phyloP scores from a whole-genome alignment of 2,888 invertebrate species.

The Amblyjoppa proteus region DNA sequence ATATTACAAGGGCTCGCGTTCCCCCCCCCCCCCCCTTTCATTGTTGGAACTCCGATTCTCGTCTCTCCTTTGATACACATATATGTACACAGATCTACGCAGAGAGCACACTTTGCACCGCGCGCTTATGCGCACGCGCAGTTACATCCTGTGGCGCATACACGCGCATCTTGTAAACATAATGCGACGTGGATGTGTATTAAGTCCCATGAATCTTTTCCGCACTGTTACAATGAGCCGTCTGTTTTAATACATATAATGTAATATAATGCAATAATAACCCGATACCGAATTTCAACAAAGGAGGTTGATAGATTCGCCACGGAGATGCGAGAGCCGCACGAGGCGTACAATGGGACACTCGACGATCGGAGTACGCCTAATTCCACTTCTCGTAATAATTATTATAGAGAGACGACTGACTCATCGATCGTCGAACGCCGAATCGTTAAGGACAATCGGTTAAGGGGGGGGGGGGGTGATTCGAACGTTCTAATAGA shows the following conservation, averaged over 20 bases:
- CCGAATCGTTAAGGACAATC: constrained; percentile 58
- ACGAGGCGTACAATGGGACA: constrained; percentile 57
- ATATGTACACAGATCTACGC: constrained; percentile 25
- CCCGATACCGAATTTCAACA: constrained; percentile 55
- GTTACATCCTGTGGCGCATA: constrained; percentile 69
- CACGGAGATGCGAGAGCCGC: constrained; percentile 33
- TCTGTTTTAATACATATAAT: constrained; percentile 41
- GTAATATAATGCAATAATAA: constrained; percentile 49
- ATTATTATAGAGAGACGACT: constrained; percentile 57
- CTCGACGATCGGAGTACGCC: constrained; percentile 52
- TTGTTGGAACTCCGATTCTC: constrained; percentile 75
- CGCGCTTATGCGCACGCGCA: constrained; percentile 62
- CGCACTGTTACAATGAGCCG: constrained; percentile 24
- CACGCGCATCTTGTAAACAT: constrained; percentile 32
- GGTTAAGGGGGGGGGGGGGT: background rate
- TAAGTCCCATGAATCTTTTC: constrained; percentile 28
- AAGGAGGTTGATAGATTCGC: constrained; percentile 53
- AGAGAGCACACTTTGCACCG: constrained; percentile 38
- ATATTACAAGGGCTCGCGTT: constrained; percentile 81
- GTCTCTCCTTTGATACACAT: constrained; percentile 80
- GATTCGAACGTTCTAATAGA: constrained; percentile 54
- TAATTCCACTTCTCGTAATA: constrained; percentile 58
- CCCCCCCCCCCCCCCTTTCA: constrained; percentile 71
- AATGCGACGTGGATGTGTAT: background rate
- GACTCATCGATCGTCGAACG: constrained; percentile 49